Conservation (phyloP, 2,888 invertebrate species). For the Agapostemon virescens region DNA sequence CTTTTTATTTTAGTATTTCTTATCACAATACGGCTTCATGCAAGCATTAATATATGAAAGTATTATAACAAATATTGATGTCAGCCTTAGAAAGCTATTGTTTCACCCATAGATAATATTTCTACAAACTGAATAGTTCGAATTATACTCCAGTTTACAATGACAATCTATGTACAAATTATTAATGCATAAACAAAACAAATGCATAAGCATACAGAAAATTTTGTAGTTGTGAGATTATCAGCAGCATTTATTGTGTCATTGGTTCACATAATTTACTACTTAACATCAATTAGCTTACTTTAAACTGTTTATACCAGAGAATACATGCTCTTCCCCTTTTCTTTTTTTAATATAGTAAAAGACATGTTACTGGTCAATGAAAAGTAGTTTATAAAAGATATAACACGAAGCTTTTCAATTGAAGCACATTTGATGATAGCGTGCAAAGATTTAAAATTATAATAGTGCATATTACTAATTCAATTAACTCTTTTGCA, state of each 20-base stretch:
- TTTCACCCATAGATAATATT: background rate
- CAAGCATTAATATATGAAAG: conserved; percentile 24
- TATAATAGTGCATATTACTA: background rate
- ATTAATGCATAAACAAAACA: conserved; percentile 29
- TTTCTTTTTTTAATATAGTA: conserved; percentile 11
- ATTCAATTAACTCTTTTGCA: conserved; percentile 6
- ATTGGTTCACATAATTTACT: conserved; percentile 5
- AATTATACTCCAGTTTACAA: conserved; percentile 25
- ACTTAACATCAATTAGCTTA: conserved; percentile 18
- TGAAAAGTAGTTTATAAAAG: background rate
- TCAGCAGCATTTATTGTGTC: background rate
- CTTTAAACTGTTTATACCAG: conserved; percentile 5
- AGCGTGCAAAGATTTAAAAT: background rate
- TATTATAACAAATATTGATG: conserved; percentile 10
- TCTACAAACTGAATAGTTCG: conserved; percentile 15
- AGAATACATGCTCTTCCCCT: conserved; percentile 26
- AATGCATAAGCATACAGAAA: conserved; percentile 22
- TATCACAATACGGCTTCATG: conserved; percentile 33
- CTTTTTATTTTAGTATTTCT: conserved; percentile 23
- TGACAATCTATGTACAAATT: conserved; percentile 19
- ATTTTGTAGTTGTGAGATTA: conserved; percentile 18
- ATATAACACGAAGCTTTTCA: background rate
- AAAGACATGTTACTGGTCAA: background rate
- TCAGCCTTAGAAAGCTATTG: conserved; percentile 3
- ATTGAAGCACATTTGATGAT: background rate